Percentiles rank a stretch among this genome's conserved stretches.
Evolutionary conservation across 2,888 invertebrate species (phyloP).

Genomic region (Anodontia alba): DNA sequence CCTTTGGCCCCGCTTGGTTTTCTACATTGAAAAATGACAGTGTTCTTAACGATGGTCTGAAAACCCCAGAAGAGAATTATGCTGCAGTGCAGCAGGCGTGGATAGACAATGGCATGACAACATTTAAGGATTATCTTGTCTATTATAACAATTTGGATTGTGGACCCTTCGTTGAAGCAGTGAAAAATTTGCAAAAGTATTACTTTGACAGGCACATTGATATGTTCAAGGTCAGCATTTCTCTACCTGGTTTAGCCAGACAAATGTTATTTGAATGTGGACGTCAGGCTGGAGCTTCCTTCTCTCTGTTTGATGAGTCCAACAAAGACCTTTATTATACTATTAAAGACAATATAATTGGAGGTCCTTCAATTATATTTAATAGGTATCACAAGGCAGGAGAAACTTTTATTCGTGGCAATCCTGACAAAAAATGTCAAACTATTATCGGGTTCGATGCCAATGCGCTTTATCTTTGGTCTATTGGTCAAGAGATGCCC

Average conservation of each 20-base stretch:
- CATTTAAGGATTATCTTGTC: background rate
- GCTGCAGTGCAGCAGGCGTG: background rate
- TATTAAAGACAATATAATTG: slow-evolving; percentile 35
- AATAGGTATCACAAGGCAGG: slow-evolving; percentile 26
- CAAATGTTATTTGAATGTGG: background rate
- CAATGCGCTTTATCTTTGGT: slow-evolving; percentile 44
- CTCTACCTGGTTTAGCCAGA: background rate
- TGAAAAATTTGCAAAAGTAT: background rate
- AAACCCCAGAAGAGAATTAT: background rate
- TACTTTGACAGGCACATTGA: background rate
- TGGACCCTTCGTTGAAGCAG: background rate
- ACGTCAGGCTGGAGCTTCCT: background rate
- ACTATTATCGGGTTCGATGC: too few relatives aligned
- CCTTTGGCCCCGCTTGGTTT: background rate
- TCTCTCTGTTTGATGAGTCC: slow-evolving; percentile 30
- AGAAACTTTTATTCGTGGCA: slow-evolving; percentile 23
- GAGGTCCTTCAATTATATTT: slow-evolving; percentile 40
- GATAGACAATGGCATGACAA: background rate
- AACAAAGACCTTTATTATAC: slow-evolving; percentile 31
- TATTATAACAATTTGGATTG: background rate
- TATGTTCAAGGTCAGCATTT: background rate
- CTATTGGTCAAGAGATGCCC: slow-evolving; percentile 46
- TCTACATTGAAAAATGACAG: background rate
- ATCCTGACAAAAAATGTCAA: slow-evolving; percentile 27
- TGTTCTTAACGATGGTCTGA: background rate